Evolutionary conservation across 2,797 vertebrate species (phyloP), one percentile per base, ranked within the genome.

Genomic region (Poecilia picta): DNA sequence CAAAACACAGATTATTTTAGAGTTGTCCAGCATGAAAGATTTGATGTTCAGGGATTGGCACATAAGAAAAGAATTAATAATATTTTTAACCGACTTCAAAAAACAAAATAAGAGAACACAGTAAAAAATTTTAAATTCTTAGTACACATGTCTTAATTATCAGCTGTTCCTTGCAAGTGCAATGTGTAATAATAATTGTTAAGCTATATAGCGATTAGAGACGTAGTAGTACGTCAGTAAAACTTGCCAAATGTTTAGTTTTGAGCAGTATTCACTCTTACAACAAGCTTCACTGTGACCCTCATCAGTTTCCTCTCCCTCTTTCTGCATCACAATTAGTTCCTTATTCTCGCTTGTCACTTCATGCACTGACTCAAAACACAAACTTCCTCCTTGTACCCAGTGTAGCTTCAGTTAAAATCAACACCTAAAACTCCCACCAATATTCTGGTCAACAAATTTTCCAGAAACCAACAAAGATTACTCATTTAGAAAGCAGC

Each of bases 221-320:
- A 70, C 15, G 11, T n/a, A 45, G 12, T 3, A 15, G n/a, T 7
- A 41, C 13, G 5, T 18, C 5, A 55, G 23, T 39, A 53, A 18
- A 10, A 64, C n/a, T 39, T 3, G 20, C 20, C 18, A 62, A 77
- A 33, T 16, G 39, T 31, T 25, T 43, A 47, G 71, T 59, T 62
- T 33, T 41, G n/a, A 18, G 66, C 47, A 73, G 23, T 33, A 8
- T 4, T 46, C 1, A 28, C n/a, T 57, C 55, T 83, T 72, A 72
- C 74, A 77, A 53, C 39, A 62, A 66, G 10, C 73, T 57, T 59
- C 71, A 66, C 23, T 81, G 57, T 59, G 57, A 59, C 28, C 31
- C 28, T 75, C 8, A 20, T 66, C 77, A 55, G 31, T 64, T 88
- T 88, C 75, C 75, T 85, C 62, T 57, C 1, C 80, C 73, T 5